These are phyloP conservation scores for Charina bottae DNA, from an alignment of 2,113 vertebrate genomes.

Conservation along the genomic window DNA sequence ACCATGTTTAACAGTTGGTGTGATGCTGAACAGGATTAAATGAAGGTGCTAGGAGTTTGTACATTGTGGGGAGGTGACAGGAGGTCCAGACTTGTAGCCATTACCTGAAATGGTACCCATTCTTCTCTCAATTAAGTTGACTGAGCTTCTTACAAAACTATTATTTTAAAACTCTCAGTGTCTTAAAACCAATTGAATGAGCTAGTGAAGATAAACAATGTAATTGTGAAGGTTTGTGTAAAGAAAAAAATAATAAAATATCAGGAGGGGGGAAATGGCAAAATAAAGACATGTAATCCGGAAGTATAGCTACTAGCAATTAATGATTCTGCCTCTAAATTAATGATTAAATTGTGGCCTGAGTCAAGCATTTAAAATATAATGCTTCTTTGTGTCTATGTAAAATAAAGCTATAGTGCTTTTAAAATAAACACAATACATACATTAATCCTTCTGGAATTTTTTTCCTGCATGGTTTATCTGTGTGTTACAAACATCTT, in stretches of 20 bases:
- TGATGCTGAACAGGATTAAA: background rate
- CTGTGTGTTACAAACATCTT: background rate
- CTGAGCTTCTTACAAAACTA: background rate
- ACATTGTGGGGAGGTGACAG: background rate
- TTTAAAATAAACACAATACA: background rate
- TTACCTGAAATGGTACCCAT: background rate
- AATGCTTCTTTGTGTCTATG: background rate
- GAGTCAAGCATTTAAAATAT: background rate
- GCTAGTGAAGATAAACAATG: constrained; percentile 20
- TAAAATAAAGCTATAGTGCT: background rate
- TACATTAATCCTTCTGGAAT: background rate
- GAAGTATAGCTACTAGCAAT: background rate
- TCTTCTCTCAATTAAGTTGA: constrained; percentile 35
- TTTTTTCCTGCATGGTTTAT: background rate
- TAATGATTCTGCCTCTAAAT: background rate
- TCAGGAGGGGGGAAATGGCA: background rate
- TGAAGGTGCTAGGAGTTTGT: background rate
- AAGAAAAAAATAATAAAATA: background rate
- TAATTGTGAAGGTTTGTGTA: constrained; percentile 45
- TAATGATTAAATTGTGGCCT: background rate
- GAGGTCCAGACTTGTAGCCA: background rate
- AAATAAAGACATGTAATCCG: background rate
- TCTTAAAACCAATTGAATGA: background rate
- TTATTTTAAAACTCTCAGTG: background rate
- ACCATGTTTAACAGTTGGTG: background rate